Evolutionary conservation across 2,797 vertebrate species (phyloP), one percentile per base, ranked within the genome.

Genomic region (Trachurus trachurus): DNA sequence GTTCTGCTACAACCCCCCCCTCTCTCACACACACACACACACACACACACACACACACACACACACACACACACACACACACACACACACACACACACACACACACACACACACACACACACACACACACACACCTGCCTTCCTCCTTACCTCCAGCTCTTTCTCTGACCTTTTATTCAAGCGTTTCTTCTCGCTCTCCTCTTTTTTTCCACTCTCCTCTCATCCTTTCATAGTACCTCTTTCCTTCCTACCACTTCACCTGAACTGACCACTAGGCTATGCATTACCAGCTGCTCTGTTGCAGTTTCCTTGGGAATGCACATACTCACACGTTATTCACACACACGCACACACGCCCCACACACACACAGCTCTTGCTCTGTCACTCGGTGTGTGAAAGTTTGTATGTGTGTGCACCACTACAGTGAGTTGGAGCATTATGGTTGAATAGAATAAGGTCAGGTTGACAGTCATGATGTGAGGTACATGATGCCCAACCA

Each of bases 141-240:
- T 29, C 7, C 17, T 74, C 66, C 29, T 78, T 71, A 79, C 75
- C 76, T 79, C 47, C 61, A 70, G 74, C 71, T 76, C 71, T 86
- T 15, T 19, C 78, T 76, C 72, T 90, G 88, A 91, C 91, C 88
- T 92, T 93, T 92, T 74, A 83, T 83, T 85, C 54, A 69, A 82
- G 62, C 53, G 22, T 71, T 85, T 67, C 62, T 74, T 76, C 79
- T 65, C 47, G 13, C 74, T 81, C 53, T 78, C 56, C 56, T 82
- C 71, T 88, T 81, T 77, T 86, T 49, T 39, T 11, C 49, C 31
- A 77, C 82, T 62, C 39, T 67, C 34, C 22, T 54, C 52, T 29
- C 66, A 74, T 85, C 61, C 76, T 83, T 78, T 81, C 80, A 71
- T n/a, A 56, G 64, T 78, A 19, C 69, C 70, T 65, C 63, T 70